phyloP scores from a whole-genome alignment of 2,888 invertebrate species.

The Ferdinandea cuprea region DNA sequence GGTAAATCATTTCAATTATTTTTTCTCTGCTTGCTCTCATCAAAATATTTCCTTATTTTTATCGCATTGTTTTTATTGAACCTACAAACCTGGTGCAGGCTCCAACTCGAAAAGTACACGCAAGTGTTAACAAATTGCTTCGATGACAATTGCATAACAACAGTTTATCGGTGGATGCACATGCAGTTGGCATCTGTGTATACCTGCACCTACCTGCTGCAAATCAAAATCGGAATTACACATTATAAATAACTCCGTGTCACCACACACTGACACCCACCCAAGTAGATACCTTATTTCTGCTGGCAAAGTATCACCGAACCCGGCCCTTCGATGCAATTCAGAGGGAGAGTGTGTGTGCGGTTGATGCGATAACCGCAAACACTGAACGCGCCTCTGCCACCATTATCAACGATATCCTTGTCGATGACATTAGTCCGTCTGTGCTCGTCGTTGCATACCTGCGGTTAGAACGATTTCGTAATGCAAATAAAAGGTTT shows the following conservation, averaged over 20 bases:
- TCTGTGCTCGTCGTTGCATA: constrained; percentile 74
- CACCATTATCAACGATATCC: constrained; percentile 73
- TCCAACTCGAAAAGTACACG: background rate
- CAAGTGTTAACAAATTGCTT: constrained; percentile 72
- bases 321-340: constrained; percentile 5
- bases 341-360: constrained; percentile 61
- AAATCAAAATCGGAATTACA: constrained; percentile 74
- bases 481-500: constrained; percentile 72
- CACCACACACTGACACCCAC: constrained; percentile 63
- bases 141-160: constrained; percentile 67
- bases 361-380: constrained; percentile 74
- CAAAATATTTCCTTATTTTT: too few species aligned
- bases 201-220: constrained; percentile 58
- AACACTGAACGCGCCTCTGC: constrained; percentile 70
- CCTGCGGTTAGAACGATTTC: constrained; percentile 74
- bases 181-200: constrained; percentile 53
- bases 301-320: constrained; percentile 20
- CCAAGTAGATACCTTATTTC: background rate
- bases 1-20: too few species aligned
- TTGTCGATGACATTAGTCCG: constrained; percentile 74
- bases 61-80: background rate
- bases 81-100: background rate
- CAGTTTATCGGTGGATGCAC: constrained; percentile 66
- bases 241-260: constrained; percentile 69
- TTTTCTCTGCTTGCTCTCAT: too few species aligned